phyloP scores from a whole-genome alignment of 2,888 invertebrate genomes.

The Rhogogaster chlorosoma region DNA sequence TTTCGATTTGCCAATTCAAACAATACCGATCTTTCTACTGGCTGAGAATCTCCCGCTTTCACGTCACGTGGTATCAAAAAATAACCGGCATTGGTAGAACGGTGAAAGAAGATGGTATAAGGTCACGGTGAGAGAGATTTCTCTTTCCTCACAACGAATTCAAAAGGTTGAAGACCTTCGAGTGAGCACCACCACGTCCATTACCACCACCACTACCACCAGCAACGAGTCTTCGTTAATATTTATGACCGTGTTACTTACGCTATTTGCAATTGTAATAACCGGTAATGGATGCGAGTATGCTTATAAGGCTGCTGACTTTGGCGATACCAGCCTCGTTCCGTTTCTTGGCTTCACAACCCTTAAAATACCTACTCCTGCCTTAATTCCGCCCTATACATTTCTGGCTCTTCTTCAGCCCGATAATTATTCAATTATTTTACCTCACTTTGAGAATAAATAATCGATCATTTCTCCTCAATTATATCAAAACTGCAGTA shows the following conservation, averaged over 20 bases:
- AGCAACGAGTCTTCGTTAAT: slow-evolving; percentile 67
- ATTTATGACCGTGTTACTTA: slow-evolving; percentile 71
- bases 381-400: neutral
- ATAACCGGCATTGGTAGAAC: neutral
- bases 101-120: slow-evolving; percentile 48
- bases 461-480: neutral
- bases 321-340: slow-evolving; percentile 21
- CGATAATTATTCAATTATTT: neutral
- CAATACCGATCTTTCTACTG: slow-evolving; percentile 27
- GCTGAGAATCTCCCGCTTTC: slow-evolving; percentile 48
- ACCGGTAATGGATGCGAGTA: slow-evolving; percentile 62
- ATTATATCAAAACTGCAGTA: too few relatives aligned
- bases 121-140: slow-evolving; percentile 57
- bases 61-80: slow-evolving; percentile 50
- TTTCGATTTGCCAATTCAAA: slow-evolving; percentile 51
- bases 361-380: neutral
- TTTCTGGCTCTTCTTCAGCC: neutral
- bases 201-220: neutral
- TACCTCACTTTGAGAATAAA: neutral
- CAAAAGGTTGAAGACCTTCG: slow-evolving; percentile 64
- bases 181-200: slow-evolving; percentile 28
- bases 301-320: slow-evolving; percentile 49
- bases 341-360: slow-evolving; percentile 14
- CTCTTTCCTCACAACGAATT: slow-evolving; percentile 52
- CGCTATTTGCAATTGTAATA: slow-evolving; percentile 74